Evolutionary conservation across 2,888 invertebrate genomes (phyloP).

Genomic region (Notodonta dromedarius): DNA sequence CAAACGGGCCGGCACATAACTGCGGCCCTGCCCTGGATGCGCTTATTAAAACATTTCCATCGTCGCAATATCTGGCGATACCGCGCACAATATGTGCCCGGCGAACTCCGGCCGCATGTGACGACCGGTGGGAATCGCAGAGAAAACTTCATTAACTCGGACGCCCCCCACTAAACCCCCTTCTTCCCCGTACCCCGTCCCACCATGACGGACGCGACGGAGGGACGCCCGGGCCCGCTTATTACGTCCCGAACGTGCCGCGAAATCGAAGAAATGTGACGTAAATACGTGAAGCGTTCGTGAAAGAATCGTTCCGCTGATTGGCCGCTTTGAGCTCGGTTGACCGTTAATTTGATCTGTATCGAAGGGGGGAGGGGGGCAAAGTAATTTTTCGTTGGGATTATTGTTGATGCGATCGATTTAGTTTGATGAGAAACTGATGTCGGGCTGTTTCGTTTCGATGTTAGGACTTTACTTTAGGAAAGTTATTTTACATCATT

Average conservation of each 20-base stretch:
- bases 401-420: slow-evolving; percentile 75
- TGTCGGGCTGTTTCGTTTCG: slow-evolving; percentile 36
- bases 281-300: slow-evolving; percentile 77
- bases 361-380: slow-evolving; percentile 52
- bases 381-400: slow-evolving; percentile 58
- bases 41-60: slow-evolving; percentile 83
- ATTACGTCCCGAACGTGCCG: slow-evolving; percentile 82
- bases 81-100: slow-evolving; percentile 79
- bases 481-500: slow-evolving; percentile 8
- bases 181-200: slow-evolving; percentile 41
- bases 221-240: slow-evolving; percentile 73
- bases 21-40: slow-evolving; percentile 69
- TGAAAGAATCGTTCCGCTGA: slow-evolving; percentile 75
- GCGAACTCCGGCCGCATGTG: slow-evolving; percentile 80
- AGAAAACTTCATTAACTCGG: slow-evolving; percentile 85
- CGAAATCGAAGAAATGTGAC: slow-evolving; percentile 84
- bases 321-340: slow-evolving; percentile 77
- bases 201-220: slow-evolving; percentile 66
- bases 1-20: slow-evolving; percentile 62
- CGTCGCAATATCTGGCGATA: slow-evolving; percentile 77
- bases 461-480: slow-evolving; percentile 26
- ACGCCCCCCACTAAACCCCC: slow-evolving; percentile 50
- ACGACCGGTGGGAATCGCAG: slow-evolving; percentile 84
- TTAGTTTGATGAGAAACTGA: slow-evolving; percentile 57
- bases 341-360: slow-evolving; percentile 82